Evolutionary conservation across 2,113 vertebrate genomes (phyloP).

Genomic region (Deroptyus accipitrinus): DNA sequence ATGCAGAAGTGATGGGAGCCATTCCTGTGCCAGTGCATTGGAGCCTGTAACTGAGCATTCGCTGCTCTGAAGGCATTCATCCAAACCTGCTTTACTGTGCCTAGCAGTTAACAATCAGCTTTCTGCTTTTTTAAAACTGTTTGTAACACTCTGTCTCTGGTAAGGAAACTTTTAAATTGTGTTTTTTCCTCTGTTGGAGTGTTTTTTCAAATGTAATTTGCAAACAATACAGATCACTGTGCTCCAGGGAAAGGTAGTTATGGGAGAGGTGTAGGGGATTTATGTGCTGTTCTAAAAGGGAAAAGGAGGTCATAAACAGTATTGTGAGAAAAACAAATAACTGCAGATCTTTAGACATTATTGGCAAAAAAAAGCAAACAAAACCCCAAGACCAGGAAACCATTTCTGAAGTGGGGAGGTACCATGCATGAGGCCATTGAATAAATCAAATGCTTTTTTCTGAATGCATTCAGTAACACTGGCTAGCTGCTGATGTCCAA

Average conservation of each 20-base stretch:
- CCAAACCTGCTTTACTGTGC: not conserved
- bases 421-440: not conserved
- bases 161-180: slow-evolving; percentile 44
- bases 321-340: not conserved
- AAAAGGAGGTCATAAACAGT: slow-evolving; percentile 22
- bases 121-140: not conserved
- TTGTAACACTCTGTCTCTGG: not conserved
- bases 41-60: not conserved
- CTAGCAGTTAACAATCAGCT: not conserved
- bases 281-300: not conserved
- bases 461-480: not conserved
- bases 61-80: accelerated
- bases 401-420: not conserved
- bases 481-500: not conserved
- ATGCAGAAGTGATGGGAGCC: not conserved
- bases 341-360: not conserved
- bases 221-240: slow-evolving; percentile 34
- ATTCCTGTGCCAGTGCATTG: not conserved
- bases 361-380: not conserved
- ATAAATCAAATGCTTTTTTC: not conserved
- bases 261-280: slow-evolving; percentile 12
- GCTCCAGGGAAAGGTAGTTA: not conserved
- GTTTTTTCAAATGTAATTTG: not conserved
- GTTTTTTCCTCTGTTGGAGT: not conserved
- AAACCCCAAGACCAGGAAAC: not conserved